Evolutionary conservation across 2,113 vertebrate genomes (phyloP).

Genomic region (Chaenogobius annularis): DNA sequence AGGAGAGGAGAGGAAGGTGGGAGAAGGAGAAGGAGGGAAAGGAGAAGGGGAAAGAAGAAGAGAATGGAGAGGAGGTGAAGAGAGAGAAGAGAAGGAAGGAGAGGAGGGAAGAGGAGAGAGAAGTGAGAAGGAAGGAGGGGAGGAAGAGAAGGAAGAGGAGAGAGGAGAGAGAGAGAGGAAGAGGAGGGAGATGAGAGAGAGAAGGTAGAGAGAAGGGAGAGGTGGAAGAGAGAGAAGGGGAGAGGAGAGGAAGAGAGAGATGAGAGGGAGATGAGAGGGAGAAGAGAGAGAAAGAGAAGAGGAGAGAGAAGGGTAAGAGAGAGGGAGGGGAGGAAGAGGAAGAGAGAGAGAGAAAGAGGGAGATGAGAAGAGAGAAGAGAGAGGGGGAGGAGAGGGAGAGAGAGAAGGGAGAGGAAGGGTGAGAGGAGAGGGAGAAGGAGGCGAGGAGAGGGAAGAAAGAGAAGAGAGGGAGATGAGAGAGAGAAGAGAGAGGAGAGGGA

Average conservation of each 20-base stretch:
- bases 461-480: background rate
- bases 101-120: too few relatives aligned
- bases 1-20: background rate
- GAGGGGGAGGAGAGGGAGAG: too few relatives aligned
- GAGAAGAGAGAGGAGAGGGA: background rate
- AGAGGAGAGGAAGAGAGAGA: background rate
- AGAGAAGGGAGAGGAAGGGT: background rate
- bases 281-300: background rate
- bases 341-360: too few relatives aligned
- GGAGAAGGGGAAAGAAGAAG: too few relatives aligned
- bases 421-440: background rate
- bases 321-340: background rate
- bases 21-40: background rate
- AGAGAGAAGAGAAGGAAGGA: too few relatives aligned
- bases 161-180: too few relatives aligned
- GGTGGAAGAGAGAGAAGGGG: too few relatives aligned
- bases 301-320: background rate
- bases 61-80: too few relatives aligned
- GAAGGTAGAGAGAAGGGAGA: background rate
- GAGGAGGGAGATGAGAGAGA: background rate
- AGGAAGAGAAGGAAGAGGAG: too few relatives aligned
- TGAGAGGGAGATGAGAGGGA: background rate
- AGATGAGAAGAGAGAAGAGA: too few relatives aligned
- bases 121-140: too few relatives aligned
- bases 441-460: background rate